Evolutionary conservation across 2,888 invertebrate species (phyloP), one percentile per base, ranked within the genome.

Genomic region (Drosophila incognita): DNA sequence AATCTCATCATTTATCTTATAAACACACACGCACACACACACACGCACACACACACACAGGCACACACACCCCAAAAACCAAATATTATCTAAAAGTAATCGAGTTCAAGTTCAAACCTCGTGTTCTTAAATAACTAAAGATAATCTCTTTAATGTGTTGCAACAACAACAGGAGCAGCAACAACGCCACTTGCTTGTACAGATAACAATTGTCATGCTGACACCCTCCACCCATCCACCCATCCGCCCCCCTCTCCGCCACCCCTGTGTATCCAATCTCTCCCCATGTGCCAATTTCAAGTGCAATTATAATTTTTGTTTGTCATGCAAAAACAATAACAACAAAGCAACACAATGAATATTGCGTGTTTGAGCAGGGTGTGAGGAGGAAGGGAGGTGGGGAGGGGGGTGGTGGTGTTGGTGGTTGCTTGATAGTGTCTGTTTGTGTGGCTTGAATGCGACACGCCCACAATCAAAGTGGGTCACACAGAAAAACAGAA

Each of bases 251-350:
- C 6, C 27, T 7, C 31, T 2, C 24, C 15, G 0, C 0, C 21
- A 1, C 8, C 15, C 24, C 21, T 13, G 3, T 5, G 40, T 10
- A 35, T 29, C 38, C 36, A 24, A 15, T 38, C 33, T 24, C 35
- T 21, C 52, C 29, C 56, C 53, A 18, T 79, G 84, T 83, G 82
- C 75, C 87, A 80, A 84, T 82, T 89, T 85, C 82, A 87, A 85
- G 85, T 89, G 87, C 85, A 85, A 85, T 85, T 89, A 87, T 85
- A 85, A 89, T 85, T 85, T 87, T 82, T 89, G 85, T 84, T 85
- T 85, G 89, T 85, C 85, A 85, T 85, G 87, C 82, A 81, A 88
- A 86, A 82, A 72, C 71, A 81, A 77, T 69, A 74, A 79, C 60
- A 87, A 84, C 67, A 85, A 74, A 53, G 73, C 76, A 61, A 77